Evolutionary conservation across 2,797 vertebrate species (phyloP).

Genomic region (Siniperca undulata): DNA sequence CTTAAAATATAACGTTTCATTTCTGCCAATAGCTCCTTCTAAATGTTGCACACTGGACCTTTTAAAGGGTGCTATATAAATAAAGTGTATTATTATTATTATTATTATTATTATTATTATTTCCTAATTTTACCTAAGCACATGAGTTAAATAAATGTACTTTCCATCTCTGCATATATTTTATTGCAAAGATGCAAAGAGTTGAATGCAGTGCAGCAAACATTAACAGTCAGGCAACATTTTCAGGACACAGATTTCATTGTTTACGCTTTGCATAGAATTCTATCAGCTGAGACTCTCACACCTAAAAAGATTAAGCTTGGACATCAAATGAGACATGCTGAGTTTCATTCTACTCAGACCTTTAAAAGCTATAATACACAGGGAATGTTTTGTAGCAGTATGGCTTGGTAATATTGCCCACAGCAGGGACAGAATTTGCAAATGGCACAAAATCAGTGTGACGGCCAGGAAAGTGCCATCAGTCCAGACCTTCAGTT

Average conservation of each 20-base stretch:
- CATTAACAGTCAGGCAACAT: slow-evolving; percentile 14
- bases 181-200: background rate
- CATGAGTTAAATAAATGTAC: background rate
- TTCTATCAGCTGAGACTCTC: slow-evolving; percentile 29
- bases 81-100: no score
- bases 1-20: no score
- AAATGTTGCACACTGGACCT: no score
- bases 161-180: background rate
- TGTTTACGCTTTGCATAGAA: slow-evolving; percentile 23
- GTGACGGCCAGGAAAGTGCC: slow-evolving; percentile 47
- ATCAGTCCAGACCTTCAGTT: slow-evolving; percentile 48
- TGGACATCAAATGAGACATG: slow-evolving; percentile 58
- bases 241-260: background rate
- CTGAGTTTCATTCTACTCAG: slow-evolving; percentile 55
- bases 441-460: slow-evolving; percentile 64
- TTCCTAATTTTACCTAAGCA: background rate
- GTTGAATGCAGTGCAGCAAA: background rate
- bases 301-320: slow-evolving; percentile 30
- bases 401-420: slow-evolving; percentile 38
- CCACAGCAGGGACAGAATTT: slow-evolving; percentile 62
- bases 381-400: slow-evolving; percentile 25
- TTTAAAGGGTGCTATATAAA: no score
- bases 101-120: no score
- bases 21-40: no score
- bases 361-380: slow-evolving; percentile 31